phyloP scores from a whole-genome alignment of 2,797 vertebrate species.

The Gouania willdenowi region DNA sequence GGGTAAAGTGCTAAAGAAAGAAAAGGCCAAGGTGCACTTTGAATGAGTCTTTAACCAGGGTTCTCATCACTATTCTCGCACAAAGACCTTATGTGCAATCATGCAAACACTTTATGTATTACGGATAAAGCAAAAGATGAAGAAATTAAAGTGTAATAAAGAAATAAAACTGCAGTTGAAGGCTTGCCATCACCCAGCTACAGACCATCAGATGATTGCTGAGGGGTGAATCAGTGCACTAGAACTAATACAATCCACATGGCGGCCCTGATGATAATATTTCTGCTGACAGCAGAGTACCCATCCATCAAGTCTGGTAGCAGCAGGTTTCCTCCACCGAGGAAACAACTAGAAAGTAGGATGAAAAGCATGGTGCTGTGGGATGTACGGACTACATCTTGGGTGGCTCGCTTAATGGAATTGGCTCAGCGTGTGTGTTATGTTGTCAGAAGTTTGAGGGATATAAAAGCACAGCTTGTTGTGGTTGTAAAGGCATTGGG shows the following conservation, averaged over 20 bases:
- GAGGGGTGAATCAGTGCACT: constrained; percentile 35
- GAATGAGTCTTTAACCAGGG: too few species aligned
- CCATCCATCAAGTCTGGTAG: constrained; percentile 42
- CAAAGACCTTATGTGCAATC: constrained; percentile 12
- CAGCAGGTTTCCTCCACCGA: constrained; percentile 29
- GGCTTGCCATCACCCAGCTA: constrained; percentile 19
- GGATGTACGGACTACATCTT: constrained; percentile 52
- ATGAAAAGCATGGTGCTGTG: constrained; percentile 55
- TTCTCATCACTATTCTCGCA: constrained; percentile 6
- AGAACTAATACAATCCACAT: constrained; percentile 50
- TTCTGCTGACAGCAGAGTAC: constrained; percentile 45
- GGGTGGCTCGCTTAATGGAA: constrained; percentile 66
- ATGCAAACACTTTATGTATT: not conserved
- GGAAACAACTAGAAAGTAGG: constrained; percentile 51
- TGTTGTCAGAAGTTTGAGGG: constrained; percentile 60
- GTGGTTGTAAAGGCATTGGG: constrained; percentile 53
- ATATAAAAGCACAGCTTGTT: constrained; percentile 51
- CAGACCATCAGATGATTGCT: constrained; percentile 18
- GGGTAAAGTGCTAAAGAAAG: not conserved
- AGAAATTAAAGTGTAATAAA: constrained; percentile 17
- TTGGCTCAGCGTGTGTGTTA: constrained; percentile 60
- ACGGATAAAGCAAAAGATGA: not conserved
- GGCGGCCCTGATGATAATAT: constrained; percentile 42
- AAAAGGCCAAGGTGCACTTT: too few species aligned
- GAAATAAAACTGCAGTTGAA: constrained; percentile 32